These are phyloP conservation scores for Notiomystis cincta DNA, from an alignment of 2,113 vertebrate genomes.

Conservation along the genomic window DNA sequence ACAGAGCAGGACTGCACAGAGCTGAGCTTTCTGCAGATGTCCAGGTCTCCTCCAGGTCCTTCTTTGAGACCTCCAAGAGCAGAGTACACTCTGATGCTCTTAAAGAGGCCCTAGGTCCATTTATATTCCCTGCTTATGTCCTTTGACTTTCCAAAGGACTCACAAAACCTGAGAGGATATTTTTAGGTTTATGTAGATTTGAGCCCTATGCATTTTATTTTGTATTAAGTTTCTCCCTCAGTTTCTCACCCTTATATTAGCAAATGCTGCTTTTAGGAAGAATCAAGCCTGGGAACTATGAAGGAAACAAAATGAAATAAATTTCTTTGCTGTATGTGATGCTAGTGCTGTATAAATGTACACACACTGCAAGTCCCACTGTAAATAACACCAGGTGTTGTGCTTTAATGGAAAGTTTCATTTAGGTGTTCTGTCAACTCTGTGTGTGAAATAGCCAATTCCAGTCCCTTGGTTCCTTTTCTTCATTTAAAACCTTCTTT, in stretches of 20 bases:
- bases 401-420: neutral
- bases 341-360: neutral
- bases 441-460: slow-evolving; percentile 25
- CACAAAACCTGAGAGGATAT: neutral
- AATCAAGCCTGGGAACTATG: neutral
- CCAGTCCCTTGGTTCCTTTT: neutral
- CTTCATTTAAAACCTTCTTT: neutral
- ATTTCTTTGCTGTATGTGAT: neutral
- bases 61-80: neutral
- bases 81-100: neutral
- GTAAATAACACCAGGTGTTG: neutral
- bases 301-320: neutral
- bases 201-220: neutral
- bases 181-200: neutral
- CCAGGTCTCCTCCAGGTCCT: neutral
- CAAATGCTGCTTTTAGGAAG: slow-evolving; percentile 4
- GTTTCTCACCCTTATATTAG: neutral
- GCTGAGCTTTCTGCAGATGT: neutral
- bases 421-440: slow-evolving; percentile 1
- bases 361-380: slow-evolving; percentile 7
- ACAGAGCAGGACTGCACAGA: neutral
- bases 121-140: neutral
- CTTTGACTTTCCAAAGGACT: slow-evolving; percentile 8
- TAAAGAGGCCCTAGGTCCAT: neutral
- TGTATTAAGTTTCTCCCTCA: neutral